Conservation (phyloP, 2,113 vertebrate species). For the Platysternon megacephalum region DNA sequence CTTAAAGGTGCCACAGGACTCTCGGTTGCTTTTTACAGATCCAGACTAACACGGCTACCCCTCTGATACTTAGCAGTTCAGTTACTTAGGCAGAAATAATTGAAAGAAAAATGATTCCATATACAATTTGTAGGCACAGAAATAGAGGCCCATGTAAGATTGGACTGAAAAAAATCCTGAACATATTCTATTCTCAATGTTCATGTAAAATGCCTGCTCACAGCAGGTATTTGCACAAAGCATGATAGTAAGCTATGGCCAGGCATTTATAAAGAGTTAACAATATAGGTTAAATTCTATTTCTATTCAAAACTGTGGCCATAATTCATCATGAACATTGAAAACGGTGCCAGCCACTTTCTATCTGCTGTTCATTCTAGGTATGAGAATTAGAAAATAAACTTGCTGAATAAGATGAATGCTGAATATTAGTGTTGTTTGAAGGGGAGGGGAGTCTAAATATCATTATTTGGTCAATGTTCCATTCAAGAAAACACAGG, state of each 20-base stretch:
- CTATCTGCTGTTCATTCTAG: background rate
- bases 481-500: background rate
- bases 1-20: no score
- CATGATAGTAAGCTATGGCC: background rate
- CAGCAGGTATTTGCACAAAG: background rate
- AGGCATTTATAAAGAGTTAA: background rate
- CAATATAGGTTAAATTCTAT: background rate
- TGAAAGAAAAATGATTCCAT: background rate
- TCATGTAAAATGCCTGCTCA: accelerated
- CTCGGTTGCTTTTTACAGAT: no score
- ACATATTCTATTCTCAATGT: background rate
- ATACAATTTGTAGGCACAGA: background rate
- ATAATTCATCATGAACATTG: background rate
- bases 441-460: background rate
- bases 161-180: background rate
- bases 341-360: background rate
- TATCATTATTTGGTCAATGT: background rate
- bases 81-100: background rate
- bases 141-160: background rate
- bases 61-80: background rate
- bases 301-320: background rate
- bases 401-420: background rate
- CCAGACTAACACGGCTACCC: no score
- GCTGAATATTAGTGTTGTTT: background rate
- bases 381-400: background rate